Evolutionary conservation across 2,113 vertebrate genomes (phyloP).

Genomic region (Hippocampus comes): DNA sequence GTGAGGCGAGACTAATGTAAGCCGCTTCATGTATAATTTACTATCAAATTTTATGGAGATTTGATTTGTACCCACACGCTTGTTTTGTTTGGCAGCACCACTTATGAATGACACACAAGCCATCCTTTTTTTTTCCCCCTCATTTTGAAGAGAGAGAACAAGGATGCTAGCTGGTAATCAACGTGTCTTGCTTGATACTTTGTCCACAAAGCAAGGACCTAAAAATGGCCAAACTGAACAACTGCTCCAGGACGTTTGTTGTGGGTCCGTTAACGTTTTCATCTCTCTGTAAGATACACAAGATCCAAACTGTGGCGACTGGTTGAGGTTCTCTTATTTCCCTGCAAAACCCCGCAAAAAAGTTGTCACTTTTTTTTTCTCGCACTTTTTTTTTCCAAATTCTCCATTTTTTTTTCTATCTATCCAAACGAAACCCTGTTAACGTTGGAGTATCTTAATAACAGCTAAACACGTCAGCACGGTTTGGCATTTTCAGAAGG

Average conservation of each 20-base stretch:
- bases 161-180: neutral
- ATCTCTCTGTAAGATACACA: no score
- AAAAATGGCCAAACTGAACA: no score
- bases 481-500: neutral
- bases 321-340: no score
- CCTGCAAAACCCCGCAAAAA: no score
- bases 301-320: no score
- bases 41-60: neutral
- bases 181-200: neutral
- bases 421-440: neutral
- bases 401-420: neutral
- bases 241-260: no score
- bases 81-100: slow-evolving; percentile 4
- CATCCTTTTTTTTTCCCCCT: neutral
- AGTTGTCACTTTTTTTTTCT: neutral
- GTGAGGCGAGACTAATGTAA: slow-evolving; percentile 5
- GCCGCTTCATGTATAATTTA: slow-evolving; percentile 13
- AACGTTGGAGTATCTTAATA: neutral
- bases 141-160: neutral
- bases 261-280: no score
- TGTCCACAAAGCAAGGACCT: neutral
- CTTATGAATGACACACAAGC: neutral
- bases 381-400: neutral
- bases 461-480: neutral
- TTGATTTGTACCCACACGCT: slow-evolving; percentile 4